Evolutionary conservation across 1,140 invertebrate species (phyloP).

Genomic region (Penaeus japonicus): DNA sequence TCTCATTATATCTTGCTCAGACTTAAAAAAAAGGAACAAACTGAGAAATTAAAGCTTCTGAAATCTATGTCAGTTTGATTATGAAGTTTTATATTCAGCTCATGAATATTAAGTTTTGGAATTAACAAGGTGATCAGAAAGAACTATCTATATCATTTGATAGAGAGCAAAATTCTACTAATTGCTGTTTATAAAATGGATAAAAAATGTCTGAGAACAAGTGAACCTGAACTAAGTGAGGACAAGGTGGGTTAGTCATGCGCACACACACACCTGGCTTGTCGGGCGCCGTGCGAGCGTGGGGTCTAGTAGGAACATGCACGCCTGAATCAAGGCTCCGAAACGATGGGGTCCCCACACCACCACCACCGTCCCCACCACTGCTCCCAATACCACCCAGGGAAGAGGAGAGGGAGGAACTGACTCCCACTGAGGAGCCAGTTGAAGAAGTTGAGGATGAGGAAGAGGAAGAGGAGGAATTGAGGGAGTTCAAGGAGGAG

Average conservation of each 20-base stretch:
- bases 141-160: too few species aligned
- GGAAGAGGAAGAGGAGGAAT: slow-evolving; percentile 26
- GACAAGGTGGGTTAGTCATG: slow-evolving; percentile 15
- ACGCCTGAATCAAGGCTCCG: slow-evolving; percentile 31
- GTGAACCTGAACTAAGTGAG: background rate
- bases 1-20: too few species aligned
- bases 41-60: too few species aligned
- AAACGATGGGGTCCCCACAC: slow-evolving; percentile 6
- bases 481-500: slow-evolving; percentile 27
- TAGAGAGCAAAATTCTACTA: too few species aligned
- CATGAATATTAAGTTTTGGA: too few species aligned
- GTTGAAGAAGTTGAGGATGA: slow-evolving; percentile 20
- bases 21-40: too few species aligned
- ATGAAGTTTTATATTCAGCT: too few species aligned
- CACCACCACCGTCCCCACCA: slow-evolving; percentile 11
- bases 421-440: background rate
- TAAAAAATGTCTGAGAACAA: too few species aligned
- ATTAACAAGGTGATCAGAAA: too few species aligned
- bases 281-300: slow-evolving; percentile 36
- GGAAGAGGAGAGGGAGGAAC: slow-evolving; percentile 25
- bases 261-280: slow-evolving; percentile 40
- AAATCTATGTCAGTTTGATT: too few species aligned
- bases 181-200: too few species aligned
- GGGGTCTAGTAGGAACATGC: slow-evolving; percentile 42
- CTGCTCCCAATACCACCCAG: slow-evolving; percentile 11